These are phyloP conservation scores for Callaeas wilsoni DNA, from an alignment of 2,113 vertebrate genomes.

Conservation along the genomic window DNA sequence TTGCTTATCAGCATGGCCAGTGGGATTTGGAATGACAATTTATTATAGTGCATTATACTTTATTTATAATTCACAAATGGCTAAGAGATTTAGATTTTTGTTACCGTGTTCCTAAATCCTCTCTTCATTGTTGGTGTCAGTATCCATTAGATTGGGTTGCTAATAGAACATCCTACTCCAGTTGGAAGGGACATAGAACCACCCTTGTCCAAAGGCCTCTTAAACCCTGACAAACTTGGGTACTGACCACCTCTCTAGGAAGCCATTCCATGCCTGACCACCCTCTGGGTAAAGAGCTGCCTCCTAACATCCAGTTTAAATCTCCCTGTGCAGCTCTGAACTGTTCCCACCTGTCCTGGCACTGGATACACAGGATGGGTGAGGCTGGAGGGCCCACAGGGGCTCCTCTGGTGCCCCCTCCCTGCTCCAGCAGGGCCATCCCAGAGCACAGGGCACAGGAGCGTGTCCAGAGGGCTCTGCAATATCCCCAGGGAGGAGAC, in stretches of 20 bases:
- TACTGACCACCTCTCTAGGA: too few relatives aligned
- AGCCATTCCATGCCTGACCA: neutral
- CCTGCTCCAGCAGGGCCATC: neutral
- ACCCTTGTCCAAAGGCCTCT: neutral
- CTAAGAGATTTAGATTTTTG: conserved; percentile 49
- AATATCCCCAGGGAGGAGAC: neutral
- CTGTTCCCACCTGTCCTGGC: too few relatives aligned
- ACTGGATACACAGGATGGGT: accelerated
- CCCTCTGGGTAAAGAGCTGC: neutral
- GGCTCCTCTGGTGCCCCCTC: neutral
- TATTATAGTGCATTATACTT: conserved; percentile 51
- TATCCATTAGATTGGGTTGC: conserved; percentile 10
- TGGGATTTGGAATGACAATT: conserved; percentile 54
- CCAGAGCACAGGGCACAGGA: neutral
- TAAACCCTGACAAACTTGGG: neutral
- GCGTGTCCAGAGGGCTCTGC: neutral
- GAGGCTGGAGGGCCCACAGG: neutral
- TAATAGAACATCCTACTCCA: neutral
- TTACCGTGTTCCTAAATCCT: neutral
- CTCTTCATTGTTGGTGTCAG: neutral
- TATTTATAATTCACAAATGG: conserved; percentile 68
- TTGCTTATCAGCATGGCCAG: conserved; percentile 23
- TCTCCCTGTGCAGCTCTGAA: neutral
- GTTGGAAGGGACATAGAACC: neutral
- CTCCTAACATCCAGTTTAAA: neutral